Base-by-base conservation (phyloP, 2,113 vertebrate species). In the Larimichthys polyactis region DNA sequence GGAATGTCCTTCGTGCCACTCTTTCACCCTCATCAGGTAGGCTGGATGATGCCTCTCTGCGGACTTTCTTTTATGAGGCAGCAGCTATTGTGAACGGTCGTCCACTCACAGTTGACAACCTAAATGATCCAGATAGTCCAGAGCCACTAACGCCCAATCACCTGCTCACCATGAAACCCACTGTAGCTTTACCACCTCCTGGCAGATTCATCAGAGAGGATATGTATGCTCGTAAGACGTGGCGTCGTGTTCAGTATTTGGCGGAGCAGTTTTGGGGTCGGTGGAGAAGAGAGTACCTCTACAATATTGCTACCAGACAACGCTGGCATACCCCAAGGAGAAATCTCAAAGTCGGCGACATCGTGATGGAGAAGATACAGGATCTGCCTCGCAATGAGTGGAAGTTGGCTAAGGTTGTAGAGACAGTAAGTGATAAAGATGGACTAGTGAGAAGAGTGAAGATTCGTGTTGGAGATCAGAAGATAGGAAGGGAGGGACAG, bases 171-270 rank as follows among this genome's bases (percentile, higher is more conserved):
- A 60, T 81, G 71, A 75, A 81, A 15, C 2, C 71, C 0, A 11
- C 0, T 0, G 5, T 7, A 27, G 66, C 27, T 0, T 29, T 58
- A 22, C 49, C 73, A 19, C 67, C 57, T 24, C 49, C 65, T 1
- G 58, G 72, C 16, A 71, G 10, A 27, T 82, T 77, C n/a, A n/a
- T 49, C 11, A 77, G 27, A 71, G 73, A 82, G 27, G 80, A 65
- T 10, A 15, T 64, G 9, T 49, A 64, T 64, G 58, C 5, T 10
- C 11, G 6, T 0, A 76, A 76, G 4, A 70, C 48, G 20, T 75
- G 79, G 79, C 17, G 32, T n/a, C 48, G 9, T n/a, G 64, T 75
- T 9, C 65, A 63, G 48, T 62, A 32, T 4, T 20, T 62, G 0
- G 14, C 58, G 4, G 24, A 68, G 5, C 49, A 43, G 14, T 54